Evolutionary conservation across 2,113 vertebrate species (phyloP), one percentile per base, ranked within the genome.

Genomic region (Apeltes quadracus): DNA sequence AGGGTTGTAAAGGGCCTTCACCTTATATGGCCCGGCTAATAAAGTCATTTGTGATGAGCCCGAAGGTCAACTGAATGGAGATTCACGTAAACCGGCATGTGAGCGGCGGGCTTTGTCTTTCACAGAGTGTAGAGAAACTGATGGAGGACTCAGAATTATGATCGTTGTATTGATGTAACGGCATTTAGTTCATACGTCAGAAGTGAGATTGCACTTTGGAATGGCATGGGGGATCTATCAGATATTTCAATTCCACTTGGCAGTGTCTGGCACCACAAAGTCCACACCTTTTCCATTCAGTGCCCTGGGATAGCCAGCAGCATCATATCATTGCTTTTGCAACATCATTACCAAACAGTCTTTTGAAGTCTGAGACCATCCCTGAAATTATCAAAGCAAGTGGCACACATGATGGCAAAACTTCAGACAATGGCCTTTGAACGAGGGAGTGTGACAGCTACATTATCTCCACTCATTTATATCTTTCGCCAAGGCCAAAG

Each of bases 21-120:
- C 75, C 82, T 94, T 96, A 95, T 96, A 95, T 93, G 78, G 69
- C 88, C 68, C 25, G 41, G 63, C 93, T 91, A 93, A 94, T 93
- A 94, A 95, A 96, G 85, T 90, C 61, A 89, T 92, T 88, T 79
- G 88, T 58, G 93, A 93, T 87, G 87, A 96, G 94, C 84, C 86
- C 88, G 89, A 96, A 98, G 96, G 94, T 95, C 96, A 95, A 61
- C 80, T 46, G 55, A 72, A 62, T 57, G 20, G 63, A 76, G 66
- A 67, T 78, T 79, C 18, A 77, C 64, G 84, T 84, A 77, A 84
- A 69, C 71, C 76, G 79, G 72, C 27, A 73, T 54, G 76, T 78
- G 51, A 63, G n/a, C 53, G 44, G 53, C 23, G 25, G 14, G 11
- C 32, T 62, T 66, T 64, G 22, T 64, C 46, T 84, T 69, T 46